Evolutionary conservation across 2,113 vertebrate species (phyloP).

Genomic region (Hemichromis elongatus): DNA sequence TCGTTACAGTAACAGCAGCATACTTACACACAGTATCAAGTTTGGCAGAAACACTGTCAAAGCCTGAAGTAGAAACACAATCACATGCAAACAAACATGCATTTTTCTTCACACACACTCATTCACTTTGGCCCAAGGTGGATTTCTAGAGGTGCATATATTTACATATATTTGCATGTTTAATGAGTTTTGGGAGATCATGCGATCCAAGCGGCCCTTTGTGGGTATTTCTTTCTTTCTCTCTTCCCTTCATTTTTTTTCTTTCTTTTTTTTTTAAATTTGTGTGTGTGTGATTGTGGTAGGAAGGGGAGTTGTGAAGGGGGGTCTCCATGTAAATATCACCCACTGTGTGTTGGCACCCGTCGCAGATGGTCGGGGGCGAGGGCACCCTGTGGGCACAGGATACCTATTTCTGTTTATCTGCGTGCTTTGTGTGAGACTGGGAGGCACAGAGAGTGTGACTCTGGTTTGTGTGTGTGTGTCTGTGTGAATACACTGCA

Average conservation of each 20-base stretch:
- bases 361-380: constrained; percentile 70
- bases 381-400: constrained; percentile 69
- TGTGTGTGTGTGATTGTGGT: not conserved
- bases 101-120: constrained; percentile 33
- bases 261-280: not conserved
- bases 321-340: constrained; percentile 64
- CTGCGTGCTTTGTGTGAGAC: constrained; percentile 43
- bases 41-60: constrained; percentile 23
- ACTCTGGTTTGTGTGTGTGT: not conserved
- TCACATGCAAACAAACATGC: constrained; percentile 26
- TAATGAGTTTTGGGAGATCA: constrained; percentile 75
- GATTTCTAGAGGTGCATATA: constrained; percentile 77
- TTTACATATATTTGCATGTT: constrained; percentile 75
- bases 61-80: constrained; percentile 31
- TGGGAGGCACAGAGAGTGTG: constrained; percentile 29
- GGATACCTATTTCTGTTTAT: constrained; percentile 66
- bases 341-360: constrained; percentile 69
- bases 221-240: constrained; percentile 67
- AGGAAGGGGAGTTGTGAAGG: not conserved
- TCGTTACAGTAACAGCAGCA: not conserved
- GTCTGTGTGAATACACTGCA: not conserved
- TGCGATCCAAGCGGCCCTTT: constrained; percentile 65
- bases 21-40: constrained; percentile 4
- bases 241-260: not conserved
- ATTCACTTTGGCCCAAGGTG: constrained; percentile 72